Evolutionary conservation across 1,140 invertebrate genomes (phyloP).

Genomic region (Hyposmocoma kahamanoa): DNA sequence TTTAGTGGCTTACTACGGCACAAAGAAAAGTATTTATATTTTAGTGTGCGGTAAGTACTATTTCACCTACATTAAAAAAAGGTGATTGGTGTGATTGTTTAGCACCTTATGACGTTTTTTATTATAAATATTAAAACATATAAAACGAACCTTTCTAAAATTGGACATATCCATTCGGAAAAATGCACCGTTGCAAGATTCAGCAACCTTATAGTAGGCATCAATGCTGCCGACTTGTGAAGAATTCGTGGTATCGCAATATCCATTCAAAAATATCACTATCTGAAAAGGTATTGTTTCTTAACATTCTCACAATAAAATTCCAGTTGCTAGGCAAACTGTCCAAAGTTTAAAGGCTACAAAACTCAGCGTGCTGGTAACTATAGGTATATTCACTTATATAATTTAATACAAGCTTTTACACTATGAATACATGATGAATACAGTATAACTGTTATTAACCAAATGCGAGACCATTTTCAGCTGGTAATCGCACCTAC

Average conservation of each 20-base stretch:
- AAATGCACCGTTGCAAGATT: slow-evolving; percentile 31
- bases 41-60: too few relatives aligned
- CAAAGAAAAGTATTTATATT: too few relatives aligned
- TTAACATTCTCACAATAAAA: too few relatives aligned
- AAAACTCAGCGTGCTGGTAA: neutral
- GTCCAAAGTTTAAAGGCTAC: neutral
- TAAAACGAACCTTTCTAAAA: slow-evolving; percentile 35
- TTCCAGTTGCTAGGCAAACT: neutral
- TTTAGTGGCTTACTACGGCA: too few relatives aligned
- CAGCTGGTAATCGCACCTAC: too few relatives aligned
- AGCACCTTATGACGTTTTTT: too few relatives aligned
- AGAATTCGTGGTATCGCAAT: slow-evolving; percentile 14
- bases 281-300: slow-evolving; percentile 43
- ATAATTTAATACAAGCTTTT: neutral
- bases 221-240: slow-evolving; percentile 12
- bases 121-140: too few relatives aligned
- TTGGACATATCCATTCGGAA: slow-evolving; percentile 24
- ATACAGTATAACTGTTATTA: neutral
- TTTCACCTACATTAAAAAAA: neutral
- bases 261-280: slow-evolving; percentile 38
- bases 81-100: too few relatives aligned
- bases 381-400: neutral
- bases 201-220: slow-evolving; percentile 38
- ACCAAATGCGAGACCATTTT: too few relatives aligned
- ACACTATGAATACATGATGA: neutral